These are phyloP conservation scores for Ectemnius lituratus DNA, from an alignment of 2,888 invertebrate genomes.

Conservation along the genomic window DNA sequence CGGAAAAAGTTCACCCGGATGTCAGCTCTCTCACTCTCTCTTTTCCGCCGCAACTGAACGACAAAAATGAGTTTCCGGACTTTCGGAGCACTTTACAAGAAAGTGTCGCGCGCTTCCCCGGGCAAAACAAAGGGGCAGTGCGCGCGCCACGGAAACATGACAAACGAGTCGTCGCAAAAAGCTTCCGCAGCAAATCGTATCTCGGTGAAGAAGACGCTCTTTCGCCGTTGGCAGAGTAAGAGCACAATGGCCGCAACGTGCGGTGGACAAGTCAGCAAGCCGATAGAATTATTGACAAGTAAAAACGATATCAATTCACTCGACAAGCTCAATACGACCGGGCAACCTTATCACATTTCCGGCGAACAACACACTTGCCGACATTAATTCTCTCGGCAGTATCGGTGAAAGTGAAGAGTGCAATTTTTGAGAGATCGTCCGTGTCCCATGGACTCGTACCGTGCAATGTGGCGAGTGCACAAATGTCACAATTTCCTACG, in stretches of 20 bases:
- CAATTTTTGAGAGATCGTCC: too few species aligned
- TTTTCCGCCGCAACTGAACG: constrained; percentile 13
- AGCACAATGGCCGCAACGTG: not conserved
- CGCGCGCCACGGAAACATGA: constrained; percentile 29
- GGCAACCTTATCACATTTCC: too few species aligned
- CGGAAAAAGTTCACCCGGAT: too few species aligned
- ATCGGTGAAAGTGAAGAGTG: too few species aligned
- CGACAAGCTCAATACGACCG: too few species aligned
- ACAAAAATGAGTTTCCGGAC: constrained; percentile 54
- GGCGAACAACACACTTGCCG: too few species aligned
- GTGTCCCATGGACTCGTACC: too few species aligned
- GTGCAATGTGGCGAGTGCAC: too few species aligned
- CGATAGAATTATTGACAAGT: constrained; percentile 6
- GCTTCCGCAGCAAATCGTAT: constrained; percentile 33
- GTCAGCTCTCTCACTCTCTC: too few species aligned
- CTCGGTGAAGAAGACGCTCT: constrained; percentile 21
- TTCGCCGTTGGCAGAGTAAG: constrained; percentile 25
- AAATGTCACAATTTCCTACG: too few species aligned
- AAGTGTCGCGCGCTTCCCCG: constrained; percentile 9
- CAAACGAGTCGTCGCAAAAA: constrained; percentile 44
- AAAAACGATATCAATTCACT: not conserved
- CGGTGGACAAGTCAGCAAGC: too few species aligned
- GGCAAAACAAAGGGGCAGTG: constrained; percentile 23
- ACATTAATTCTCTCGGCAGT: too few species aligned
- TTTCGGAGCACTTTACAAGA: constrained; percentile 35